phyloP scores from a whole-genome alignment of 2,888 invertebrate genomes.

The Leuctra nigra region DNA sequence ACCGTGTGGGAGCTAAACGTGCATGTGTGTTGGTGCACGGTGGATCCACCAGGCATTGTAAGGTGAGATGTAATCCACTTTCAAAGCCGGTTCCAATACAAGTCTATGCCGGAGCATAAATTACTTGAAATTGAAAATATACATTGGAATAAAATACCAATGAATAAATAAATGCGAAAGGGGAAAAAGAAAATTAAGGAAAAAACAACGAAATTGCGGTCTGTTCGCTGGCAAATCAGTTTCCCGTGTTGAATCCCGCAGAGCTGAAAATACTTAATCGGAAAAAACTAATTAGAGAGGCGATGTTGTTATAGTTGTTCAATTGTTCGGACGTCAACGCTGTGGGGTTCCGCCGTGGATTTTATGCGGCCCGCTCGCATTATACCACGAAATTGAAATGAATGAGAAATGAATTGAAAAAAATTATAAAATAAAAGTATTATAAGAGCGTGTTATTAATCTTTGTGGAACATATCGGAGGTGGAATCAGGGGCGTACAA shows the following conservation, averaged over 20 bases:
- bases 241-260: not conserved
- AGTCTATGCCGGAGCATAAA: not conserved
- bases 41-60: not conserved
- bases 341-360: not conserved
- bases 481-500: conserved; percentile 1
- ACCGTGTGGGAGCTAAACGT: not conserved
- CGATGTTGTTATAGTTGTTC: not conserved
- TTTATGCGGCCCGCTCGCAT: not conserved
- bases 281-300: conserved; percentile 4
- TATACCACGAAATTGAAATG: conserved; percentile 4
- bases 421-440: conserved; percentile 3
- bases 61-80: conserved; percentile 10
- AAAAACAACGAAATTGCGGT: not conserved
- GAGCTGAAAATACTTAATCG: conserved; percentile 8
- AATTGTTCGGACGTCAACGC: not conserved
- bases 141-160: conserved; percentile 1
- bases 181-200: not conserved
- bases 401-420: conserved; percentile 2
- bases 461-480: not conserved
- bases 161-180: conserved; percentile 1
- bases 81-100: conserved; percentile 1
- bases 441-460: conserved; percentile 4
- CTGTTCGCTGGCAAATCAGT: not conserved
- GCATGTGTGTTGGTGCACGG: not conserved
- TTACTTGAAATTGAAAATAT: conserved; percentile 6